Conservation (phyloP, 1,140 invertebrate genomes). For the Aculops lycopersici region DNA sequence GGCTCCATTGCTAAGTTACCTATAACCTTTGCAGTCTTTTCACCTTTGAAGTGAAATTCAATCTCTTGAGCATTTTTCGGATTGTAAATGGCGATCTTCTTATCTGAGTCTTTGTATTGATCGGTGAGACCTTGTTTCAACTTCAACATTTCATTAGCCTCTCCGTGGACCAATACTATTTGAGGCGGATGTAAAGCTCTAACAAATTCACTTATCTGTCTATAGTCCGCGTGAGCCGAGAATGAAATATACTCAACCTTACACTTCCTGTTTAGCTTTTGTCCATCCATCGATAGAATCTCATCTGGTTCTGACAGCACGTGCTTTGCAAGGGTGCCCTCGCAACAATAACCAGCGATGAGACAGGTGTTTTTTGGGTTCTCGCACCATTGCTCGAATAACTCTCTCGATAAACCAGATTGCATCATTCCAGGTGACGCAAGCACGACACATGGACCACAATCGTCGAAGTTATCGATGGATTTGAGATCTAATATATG, state of each 20-base stretch:
- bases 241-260: conserved; percentile 98
- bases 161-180: conserved; percentile 86
- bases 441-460: conserved; percentile 94
- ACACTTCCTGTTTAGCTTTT: conserved; percentile 80
- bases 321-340: conserved; percentile 86
- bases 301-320: conserved; percentile 92
- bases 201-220: conserved; percentile 93
- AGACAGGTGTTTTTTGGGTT: conserved; percentile 91
- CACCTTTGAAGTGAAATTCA: conserved; percentile 68
- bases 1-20: conserved; percentile 51
- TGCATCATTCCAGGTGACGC: conserved; percentile 99
- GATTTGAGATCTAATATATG: conserved; percentile 96
- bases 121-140: conserved; percentile 67
- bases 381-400: conserved; percentile 96
- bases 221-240: conserved; percentile 94
- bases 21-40: conserved; percentile 92
- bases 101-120: conserved; percentile 71
- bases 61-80: conserved; percentile 78
- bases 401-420: conserved; percentile 72
- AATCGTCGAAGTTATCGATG: conserved; percentile 96
- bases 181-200: conserved; percentile 68
- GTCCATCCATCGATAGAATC: conserved; percentile 69
- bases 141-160: conserved; percentile 91
- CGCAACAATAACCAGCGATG: conserved; percentile 94
- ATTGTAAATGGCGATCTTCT: conserved; percentile 69